Evolutionary conservation across 92 coral and sea anemone species (phyloP), one percentile per base, ranked within the genome.

Genomic region (Heteractis magnifica): DNA sequence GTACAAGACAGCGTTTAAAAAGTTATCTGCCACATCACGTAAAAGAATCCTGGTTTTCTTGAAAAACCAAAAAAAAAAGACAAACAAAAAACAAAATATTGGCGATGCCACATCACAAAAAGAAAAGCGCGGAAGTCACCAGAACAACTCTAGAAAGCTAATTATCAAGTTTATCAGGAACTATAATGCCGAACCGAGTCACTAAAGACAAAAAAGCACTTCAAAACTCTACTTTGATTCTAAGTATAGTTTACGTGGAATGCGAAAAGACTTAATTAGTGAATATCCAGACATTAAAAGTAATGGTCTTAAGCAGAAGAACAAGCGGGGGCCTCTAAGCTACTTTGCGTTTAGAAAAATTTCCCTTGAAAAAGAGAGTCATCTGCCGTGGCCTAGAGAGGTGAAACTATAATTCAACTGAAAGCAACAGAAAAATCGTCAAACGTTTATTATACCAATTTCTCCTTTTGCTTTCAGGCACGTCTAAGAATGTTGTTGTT

Each of bases 81-180:
- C 56, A 52, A 52, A 52, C 56, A 52, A 60, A 60, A 60, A 60
- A 60, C 68, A 60, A 60, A 60, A 60, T 60, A 60, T 60, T 60
- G 68, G 68, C 68, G 68, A 60, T 60, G 16, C 68, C 16, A 60
- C 68, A 60, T 60, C 19, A 60, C 68, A 60, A 60, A 60, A 60
- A 60, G 68, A 60, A 9, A 10, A 60, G 68, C 16, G 68, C 68
- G 56, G 68, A 60, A 60, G 68, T 16, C 68, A 60, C 68, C 15
- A 60, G 68, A 60, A 60, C 68, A 60, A 60, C 68, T 10, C 68
- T 60, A 60, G 68, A 60, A 9, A 16, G 16, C 19, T 60, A 60
- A 16, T 16, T 60, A 16, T 60, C 68, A 16, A 16, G 68, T 10
- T 60, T 9, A 9, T 60, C 19, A 60, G 68, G 56, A 52, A 52